phyloP scores from a whole-genome alignment of 2,888 invertebrate genomes.

The Mesorhabditis sp. region DNA sequence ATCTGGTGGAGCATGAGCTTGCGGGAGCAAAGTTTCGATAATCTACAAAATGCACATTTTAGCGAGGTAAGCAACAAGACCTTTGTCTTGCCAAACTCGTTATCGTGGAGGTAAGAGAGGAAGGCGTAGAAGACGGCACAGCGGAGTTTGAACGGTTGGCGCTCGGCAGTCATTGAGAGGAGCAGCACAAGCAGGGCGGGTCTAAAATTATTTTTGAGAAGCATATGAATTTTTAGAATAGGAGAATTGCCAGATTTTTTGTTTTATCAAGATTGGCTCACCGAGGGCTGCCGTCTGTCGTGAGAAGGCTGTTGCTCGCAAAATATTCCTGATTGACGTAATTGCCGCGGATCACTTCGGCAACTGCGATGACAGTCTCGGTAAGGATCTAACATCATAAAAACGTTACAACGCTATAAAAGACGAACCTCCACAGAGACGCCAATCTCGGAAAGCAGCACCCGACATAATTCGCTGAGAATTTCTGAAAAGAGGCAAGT shows the following conservation, averaged over 20 bases:
- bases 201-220: constrained; percentile 61
- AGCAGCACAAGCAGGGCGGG: constrained; percentile 88
- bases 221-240: neutral
- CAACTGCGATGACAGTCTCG: constrained; percentile 79
- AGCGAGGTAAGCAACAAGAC: constrained; percentile 14
- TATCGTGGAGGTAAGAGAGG: constrained; percentile 88
- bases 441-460: constrained; percentile 84
- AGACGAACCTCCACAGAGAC: constrained; percentile 86
- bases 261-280: constrained; percentile 15
- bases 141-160: constrained; percentile 82
- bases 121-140: constrained; percentile 96
- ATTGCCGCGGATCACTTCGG: constrained; percentile 87
- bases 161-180: constrained; percentile 98
- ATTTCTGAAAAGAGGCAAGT: constrained; percentile 62
- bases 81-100: constrained; percentile 70
- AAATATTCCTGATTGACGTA: constrained; percentile 85
- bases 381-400: constrained; percentile 18
- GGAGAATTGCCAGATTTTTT: constrained; percentile 3
- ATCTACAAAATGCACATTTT: constrained; percentile 62
- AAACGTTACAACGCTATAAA: neutral
- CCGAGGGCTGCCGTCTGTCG: constrained; percentile 28
- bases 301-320: constrained; percentile 63
- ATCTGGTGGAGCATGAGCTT: constrained; percentile 66
- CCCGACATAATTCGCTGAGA: constrained; percentile 77
- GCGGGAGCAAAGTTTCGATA: constrained; percentile 85